A percentile compares a stretch with the other conserved stretches of the same genome.
Evolutionary conservation across 2,888 invertebrate genomes (phyloP).

Genomic region (Mimas tiliae): DNA sequence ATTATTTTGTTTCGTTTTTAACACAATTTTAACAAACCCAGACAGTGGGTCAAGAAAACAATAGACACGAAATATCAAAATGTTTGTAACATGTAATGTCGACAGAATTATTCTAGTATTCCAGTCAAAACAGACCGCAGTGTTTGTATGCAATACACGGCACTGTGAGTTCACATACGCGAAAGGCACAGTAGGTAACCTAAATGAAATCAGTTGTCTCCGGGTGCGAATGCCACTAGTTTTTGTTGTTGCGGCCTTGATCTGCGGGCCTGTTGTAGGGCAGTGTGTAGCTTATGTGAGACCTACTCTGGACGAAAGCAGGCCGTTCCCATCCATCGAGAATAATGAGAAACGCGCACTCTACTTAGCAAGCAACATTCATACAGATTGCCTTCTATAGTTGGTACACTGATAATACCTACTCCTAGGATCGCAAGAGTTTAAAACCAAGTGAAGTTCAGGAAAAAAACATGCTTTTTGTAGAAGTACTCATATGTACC

Average conservation of each 20-base stretch:
- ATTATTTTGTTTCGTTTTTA: neutral
- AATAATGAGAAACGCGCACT: slow-evolving; percentile 64
- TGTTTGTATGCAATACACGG: slow-evolving; percentile 37
- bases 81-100: neutral
- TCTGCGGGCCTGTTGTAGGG: slow-evolving; percentile 62
- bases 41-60: neutral
- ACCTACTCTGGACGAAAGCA: slow-evolving; percentile 66
- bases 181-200: slow-evolving; percentile 58
- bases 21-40: neutral
- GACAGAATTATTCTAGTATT: neutral
- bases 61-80: neutral
- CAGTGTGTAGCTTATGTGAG: slow-evolving; percentile 58
- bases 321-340: slow-evolving; percentile 64
- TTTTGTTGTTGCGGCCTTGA: slow-evolving; percentile 71
- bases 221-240: slow-evolving; percentile 62
- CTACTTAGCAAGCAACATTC: slow-evolving; percentile 23
- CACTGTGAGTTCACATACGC: slow-evolving; percentile 42
- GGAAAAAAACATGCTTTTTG: no score
- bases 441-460: neutral
- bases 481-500: no score
- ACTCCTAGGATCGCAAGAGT: neutral
- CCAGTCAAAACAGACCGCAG: slow-evolving; percentile 31
- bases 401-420: neutral
- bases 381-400: slow-evolving; percentile 7
- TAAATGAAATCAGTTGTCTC: slow-evolving; percentile 62